Base-by-base conservation (phyloP, 2,797 vertebrate genomes). In the Microctenopoma steveboyesi region DNA sequence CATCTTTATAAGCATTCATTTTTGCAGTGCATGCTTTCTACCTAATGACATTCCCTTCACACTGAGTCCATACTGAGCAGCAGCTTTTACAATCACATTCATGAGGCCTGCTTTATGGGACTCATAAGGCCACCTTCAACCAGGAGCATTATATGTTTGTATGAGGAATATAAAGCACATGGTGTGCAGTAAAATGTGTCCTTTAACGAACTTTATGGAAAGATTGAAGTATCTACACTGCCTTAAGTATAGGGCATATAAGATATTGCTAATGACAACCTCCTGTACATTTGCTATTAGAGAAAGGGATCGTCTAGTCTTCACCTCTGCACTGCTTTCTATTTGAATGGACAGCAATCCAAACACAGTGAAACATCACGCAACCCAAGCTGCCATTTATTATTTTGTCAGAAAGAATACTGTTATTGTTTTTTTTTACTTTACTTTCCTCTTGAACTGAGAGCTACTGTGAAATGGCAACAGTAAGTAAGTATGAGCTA, bases 171-270 rank as follows among this genome's bases (percentile, higher is more conserved):
- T 95, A 95, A 97, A 96, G 94, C 95, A 94, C 95, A 93, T 95
- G 95, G 96, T 95, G 95, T 88, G 90, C 94, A 94, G 95, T 97
- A 96, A 98, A 97, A 95, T 93, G 92, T 95, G 93, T 94, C 93
- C 93, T 96, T 95, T 96, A 96, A 97, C 96, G 94, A 97, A 95
- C 94, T 94, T 92, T 92, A 89, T 83, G 91, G 88, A 88, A 90
- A 92, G 92, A 91, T 72, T 91, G 86, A 91, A 89, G 90, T 40
- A 1, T 91, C 89, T 91, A 87, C 91, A 78, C 65, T 54, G 76
- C 90, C 64, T 61, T 73, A 92, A 93, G 92, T 90, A 77, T 86
- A 73, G 81, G 86, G 39, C 76, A 79, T 86, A 86, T 74, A 83
- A 72, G 76, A 84, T 84, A 86, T 39, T 12, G 74, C 84, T 89